Conservation (phyloP, 2,888 invertebrate genomes). For the Deilephila elpenor region DNA sequence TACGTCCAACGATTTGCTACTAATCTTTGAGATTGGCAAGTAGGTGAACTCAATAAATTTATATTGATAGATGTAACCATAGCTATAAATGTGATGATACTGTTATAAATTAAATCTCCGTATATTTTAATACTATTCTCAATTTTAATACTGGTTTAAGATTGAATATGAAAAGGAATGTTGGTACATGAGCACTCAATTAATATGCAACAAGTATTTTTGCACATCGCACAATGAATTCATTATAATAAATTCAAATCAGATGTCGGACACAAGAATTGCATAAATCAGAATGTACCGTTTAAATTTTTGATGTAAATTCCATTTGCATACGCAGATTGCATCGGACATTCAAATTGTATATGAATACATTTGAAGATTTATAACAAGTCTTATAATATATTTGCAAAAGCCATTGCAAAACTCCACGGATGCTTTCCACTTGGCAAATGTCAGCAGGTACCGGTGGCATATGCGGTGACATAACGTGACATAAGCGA, state of each 20-base stretch:
- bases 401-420: slow-evolving; percentile 44
- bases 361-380: neutral
- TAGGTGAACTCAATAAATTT: slow-evolving; percentile 11
- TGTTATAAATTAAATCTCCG: neutral
- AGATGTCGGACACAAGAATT: slow-evolving; percentile 2
- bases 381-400: slow-evolving; percentile 1
- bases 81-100: neutral
- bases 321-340: slow-evolving; percentile 33
- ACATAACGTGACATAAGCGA: slow-evolving; percentile 62
- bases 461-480: slow-evolving; percentile 56
- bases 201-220: neutral
- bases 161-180: neutral
- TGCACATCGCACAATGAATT: neutral
- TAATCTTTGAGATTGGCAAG: neutral
- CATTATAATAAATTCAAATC: neutral
- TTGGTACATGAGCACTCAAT: neutral
- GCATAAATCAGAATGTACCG: slow-evolving; percentile 9
- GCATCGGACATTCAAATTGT: slow-evolving; percentile 1
- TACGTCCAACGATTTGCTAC: neutral
- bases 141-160: neutral
- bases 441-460: slow-evolving; percentile 71
- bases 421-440: slow-evolving; percentile 53
- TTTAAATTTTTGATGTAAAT: neutral
- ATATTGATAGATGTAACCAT: neutral
- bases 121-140: neutral